Evolutionary conservation across 1,140 invertebrate species (phyloP), one percentile per base, ranked within the genome.

Genomic region (Drosophila virilis): DNA sequence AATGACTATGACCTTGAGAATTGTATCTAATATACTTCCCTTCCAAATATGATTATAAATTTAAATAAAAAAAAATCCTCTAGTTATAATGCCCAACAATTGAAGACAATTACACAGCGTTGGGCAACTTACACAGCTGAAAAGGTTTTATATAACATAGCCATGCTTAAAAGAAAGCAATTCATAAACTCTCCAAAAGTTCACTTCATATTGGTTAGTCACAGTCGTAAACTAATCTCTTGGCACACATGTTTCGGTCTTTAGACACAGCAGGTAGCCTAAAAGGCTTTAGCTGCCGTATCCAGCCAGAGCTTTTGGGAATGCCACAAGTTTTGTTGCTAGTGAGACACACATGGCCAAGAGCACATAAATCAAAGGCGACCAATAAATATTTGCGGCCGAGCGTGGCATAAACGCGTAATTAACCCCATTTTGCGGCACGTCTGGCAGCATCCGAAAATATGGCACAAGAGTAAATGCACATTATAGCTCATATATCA

Each of bases 401-500:
- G 54, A 67, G 79, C 67, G 37, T 8, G 51, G 75, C 62, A 76
- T 83, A 89, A 89, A 75, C 80, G 84, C 84, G 67, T 88, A 88
- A 88, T 88, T 88, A 88, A 88, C 84, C 84, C 73, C 80, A 75
- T 89, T 89, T 51, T 48, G 22, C 42, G 64, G 37, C 37, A 51
- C 28, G 45, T 57, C 22, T 48, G 50, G 37, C 62, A 13, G 51
- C 17, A 50, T 45, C 17, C 22, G 33, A 40, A 65, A 74, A 84
- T 80, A 76, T 83, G 76, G 64, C 72, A 57, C 67, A 74, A 66
- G 78, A 88, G 82, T 77, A 88, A 83, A 86, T 86, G 82, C 68
- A 77, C 76, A 88, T 88, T 86, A 83, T 81, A 88, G 83, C 83
- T 55, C 82, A 86, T 86, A 88, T 86, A 86, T 86, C 82, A 86